These are phyloP conservation scores for Phalacrocorax aristotelis DNA, from an alignment of 2,113 vertebrate genomes.

Conservation along the genomic window DNA sequence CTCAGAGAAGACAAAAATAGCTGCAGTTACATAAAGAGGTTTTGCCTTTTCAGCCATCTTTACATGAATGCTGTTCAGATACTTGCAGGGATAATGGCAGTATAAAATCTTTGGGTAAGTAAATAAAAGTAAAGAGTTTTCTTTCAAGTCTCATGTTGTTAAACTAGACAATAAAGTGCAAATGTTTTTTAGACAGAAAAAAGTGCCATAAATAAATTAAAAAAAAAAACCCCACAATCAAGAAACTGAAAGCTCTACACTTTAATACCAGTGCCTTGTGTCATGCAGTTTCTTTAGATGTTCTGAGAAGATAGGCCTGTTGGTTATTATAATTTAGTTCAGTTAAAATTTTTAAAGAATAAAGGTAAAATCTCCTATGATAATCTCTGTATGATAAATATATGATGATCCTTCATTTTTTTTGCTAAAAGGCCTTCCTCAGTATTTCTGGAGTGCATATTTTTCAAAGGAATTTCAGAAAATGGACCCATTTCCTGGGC, in stretches of 20 bases:
- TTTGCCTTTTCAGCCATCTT: background rate
- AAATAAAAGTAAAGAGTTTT: background rate
- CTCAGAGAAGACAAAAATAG: background rate
- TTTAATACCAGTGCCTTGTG: background rate
- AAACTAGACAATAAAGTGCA: background rate
- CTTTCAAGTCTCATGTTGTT: background rate
- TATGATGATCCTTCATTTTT: background rate
- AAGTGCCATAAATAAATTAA: background rate
- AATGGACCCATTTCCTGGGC: background rate
- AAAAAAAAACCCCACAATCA: background rate
- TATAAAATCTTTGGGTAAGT: background rate
- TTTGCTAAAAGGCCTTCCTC: background rate
- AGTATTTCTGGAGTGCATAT: background rate
- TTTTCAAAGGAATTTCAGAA: background rate
- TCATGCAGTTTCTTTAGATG: background rate
- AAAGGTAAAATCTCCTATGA: background rate
- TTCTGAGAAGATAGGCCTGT: background rate
- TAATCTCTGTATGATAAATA: background rate
- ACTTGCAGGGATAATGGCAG: background rate
- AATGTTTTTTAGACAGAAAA: background rate
- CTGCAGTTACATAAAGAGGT: background rate
- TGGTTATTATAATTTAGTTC: background rate
- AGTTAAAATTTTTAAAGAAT: background rate
- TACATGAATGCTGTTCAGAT: background rate
- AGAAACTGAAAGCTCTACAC: background rate